Conservation (phyloP, 92 coral and sea anemone species). For the Epizoanthus ramosus region DNA sequence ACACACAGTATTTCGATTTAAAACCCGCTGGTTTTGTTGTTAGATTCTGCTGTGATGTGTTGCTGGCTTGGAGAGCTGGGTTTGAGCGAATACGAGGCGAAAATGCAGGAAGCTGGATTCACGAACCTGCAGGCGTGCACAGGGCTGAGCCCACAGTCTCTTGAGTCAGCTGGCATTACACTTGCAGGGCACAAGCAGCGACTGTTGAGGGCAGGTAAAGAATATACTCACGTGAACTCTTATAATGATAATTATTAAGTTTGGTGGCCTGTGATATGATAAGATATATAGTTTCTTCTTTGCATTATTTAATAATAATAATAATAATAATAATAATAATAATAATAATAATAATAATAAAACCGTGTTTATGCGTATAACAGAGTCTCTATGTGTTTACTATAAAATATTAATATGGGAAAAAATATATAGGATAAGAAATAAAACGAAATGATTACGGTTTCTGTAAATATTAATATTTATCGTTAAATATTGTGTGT, state of each 20-base stretch:
- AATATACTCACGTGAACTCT: not conserved
- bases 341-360: no score
- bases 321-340: no score
- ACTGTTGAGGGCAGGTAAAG: constrained; percentile 34
- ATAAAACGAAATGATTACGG: no score
- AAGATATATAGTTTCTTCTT: not conserved
- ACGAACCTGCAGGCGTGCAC: constrained; percentile 12
- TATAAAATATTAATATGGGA: no score
- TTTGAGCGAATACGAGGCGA: constrained; percentile 13
- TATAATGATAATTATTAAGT: not conserved
- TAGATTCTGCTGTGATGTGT: constrained; percentile 17
- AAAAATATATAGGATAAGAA: no score
- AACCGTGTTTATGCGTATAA: no score
- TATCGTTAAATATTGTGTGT: no score
- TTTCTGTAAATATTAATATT: no score
- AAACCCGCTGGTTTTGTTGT: no score
- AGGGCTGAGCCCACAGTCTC: constrained; percentile 12
- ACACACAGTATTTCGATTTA: no score
- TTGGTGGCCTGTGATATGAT: not conserved
- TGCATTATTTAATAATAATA: not conserved
- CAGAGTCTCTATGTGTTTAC: no score
- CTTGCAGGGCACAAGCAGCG: constrained; percentile 19
- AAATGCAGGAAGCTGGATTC: constrained; percentile 19
- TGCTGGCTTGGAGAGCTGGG: constrained; percentile 36
- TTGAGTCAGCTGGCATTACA: not conserved